Evolutionary conservation across 2,888 invertebrate genomes (phyloP), one percentile per base, ranked within the genome.

Genomic region (Phorcus lineatus): DNA sequence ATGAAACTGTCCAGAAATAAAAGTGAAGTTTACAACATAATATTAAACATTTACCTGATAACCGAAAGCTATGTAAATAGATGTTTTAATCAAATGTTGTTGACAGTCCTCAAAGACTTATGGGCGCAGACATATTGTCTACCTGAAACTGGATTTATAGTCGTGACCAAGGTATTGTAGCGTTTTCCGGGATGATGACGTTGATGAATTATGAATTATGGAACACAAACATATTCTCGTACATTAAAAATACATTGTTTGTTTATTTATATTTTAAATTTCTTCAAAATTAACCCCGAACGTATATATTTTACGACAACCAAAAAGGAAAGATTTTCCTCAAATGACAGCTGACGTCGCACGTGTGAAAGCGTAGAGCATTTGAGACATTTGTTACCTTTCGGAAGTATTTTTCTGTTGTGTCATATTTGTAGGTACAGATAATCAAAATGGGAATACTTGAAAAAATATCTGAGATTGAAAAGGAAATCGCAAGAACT

Each of bases 381-480:
- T 47, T 47, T 47, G 13, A 11, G 47, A 47, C 47, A 47, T 47
- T 47, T 47, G 13, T 47, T 9, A 11, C 47, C 47, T 47, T 47
- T 47, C 11, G 7, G 6, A 47, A 11, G 7, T 1, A 11, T n/a
- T 13, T 47, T 47, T 47, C 47, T 47, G 13, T 47, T 13, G 7
- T 47, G 47, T 47, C 47, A 47, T 1, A 47, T 7, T 57, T 1
- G 57, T 31, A 75, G 3, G 13, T 16, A 16, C 28, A 40, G 7
- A 24, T 16, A 31, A 16, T 62, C 28, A 91, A 81, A 66, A 99
- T 99, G 99, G 99, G 99, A 89, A 99, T 99, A 93, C 94, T 99
- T 86, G 99, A 99, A 91, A 99, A 98, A 95, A 99, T 99, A 93
- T 96, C 97, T 6, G 99, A 99, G 95, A 99, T 99, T 86, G 99